phyloP scores from a whole-genome alignment of 2,113 vertebrate species.

The Ophthalmolycus amberensis region DNA sequence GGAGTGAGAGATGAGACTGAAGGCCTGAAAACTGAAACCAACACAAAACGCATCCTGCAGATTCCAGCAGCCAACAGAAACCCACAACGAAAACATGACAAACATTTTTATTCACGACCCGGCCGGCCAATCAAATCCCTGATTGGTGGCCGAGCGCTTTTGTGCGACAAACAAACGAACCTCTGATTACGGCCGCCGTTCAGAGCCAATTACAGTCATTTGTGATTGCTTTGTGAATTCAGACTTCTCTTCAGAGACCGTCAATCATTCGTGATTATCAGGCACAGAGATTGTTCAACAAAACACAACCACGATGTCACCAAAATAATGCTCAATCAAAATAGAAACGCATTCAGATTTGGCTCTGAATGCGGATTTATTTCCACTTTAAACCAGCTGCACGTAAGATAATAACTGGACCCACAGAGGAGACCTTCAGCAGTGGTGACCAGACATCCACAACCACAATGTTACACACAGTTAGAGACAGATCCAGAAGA shows the following conservation, averaged over 20 bases:
- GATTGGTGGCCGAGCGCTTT: conserved; percentile 23
- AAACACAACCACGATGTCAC: conserved; percentile 13
- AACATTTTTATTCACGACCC: conserved; percentile 59
- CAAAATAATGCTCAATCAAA: background rate
- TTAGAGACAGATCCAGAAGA: no score
- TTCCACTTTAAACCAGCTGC: background rate
- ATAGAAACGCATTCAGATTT: background rate
- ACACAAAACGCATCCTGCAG: conserved; percentile 56
- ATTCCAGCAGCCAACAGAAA: conserved; percentile 55
- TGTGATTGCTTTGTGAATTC: conserved; percentile 25
- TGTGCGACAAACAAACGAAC: background rate
- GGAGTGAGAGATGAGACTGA: conserved; percentile 51
- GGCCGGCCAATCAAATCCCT: conserved; percentile 31
- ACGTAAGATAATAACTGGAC: background rate
- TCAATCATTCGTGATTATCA: conserved; percentile 1
- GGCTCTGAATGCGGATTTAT: background rate
- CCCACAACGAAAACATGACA: conserved; percentile 36
- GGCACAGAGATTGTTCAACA: background rate
- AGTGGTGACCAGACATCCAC: background rate
- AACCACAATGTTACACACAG: no score
- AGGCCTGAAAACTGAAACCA: conserved; percentile 66
- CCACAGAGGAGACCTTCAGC: background rate
- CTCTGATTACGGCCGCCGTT: conserved; percentile 31
- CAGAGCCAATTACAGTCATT: conserved; percentile 1
- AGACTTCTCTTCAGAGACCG: background rate